phyloP scores from a whole-genome alignment of 2,888 invertebrate genomes.

The Syrphus vitripennis region DNA sequence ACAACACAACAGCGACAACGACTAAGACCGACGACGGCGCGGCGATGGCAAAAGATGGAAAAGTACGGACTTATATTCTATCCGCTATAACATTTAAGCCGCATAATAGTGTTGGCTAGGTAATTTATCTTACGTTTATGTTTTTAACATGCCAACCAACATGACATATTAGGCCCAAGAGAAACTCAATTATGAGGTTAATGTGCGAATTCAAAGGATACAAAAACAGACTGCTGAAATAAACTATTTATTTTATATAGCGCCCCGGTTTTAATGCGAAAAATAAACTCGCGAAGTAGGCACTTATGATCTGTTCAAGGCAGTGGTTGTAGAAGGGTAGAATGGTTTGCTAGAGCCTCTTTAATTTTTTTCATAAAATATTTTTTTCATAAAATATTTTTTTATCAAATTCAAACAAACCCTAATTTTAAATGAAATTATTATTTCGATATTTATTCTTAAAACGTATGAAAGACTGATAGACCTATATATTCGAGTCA shows the following conservation, averaged over 20 bases:
- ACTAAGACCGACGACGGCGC: neutral
- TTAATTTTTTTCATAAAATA: no score
- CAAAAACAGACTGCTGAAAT: neutral
- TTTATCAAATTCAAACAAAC: no score
- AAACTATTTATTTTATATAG: neutral
- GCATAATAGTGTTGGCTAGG: neutral
- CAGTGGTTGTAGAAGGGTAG: neutral
- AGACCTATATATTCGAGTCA: no score
- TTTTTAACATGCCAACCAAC: constrained; percentile 38
- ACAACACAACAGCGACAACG: neutral
- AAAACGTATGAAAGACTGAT: no score
- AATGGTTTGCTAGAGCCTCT: no score
- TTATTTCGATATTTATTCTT: no score
- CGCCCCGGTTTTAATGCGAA: neutral
- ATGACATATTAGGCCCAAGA: constrained; percentile 31
- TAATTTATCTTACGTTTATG: constrained; percentile 15
- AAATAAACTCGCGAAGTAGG: neutral
- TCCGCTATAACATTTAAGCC: neutral
- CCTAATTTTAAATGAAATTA: no score
- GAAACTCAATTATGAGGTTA: constrained; percentile 43
- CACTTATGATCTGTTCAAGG: neutral
- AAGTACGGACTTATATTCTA: neutral
- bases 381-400: no score
- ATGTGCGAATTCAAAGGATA: constrained; percentile 34
- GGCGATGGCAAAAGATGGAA: no score